Conservation (phyloP, 2,797 vertebrate genomes). For the Epinephelus malabaricus region DNA sequence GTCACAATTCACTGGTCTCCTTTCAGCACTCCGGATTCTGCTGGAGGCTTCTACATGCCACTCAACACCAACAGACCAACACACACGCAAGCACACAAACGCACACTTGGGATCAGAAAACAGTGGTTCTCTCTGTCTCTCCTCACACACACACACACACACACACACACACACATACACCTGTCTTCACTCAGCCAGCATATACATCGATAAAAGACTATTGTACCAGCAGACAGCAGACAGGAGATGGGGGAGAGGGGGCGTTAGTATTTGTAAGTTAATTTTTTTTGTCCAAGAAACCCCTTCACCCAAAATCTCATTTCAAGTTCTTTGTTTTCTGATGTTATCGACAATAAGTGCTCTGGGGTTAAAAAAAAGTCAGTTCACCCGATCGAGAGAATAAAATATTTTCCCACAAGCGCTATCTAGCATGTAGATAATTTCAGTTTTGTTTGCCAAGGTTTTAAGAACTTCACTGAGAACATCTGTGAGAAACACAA, state of each 20-base stretch:
- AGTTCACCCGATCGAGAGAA: background rate
- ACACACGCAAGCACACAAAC: background rate
- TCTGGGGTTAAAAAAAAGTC: background rate
- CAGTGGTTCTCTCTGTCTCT: conserved; percentile 22
- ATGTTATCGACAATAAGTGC: background rate
- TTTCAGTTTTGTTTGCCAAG: background rate
- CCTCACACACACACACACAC: conserved; percentile 10
- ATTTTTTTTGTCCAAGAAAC: background rate
- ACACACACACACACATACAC: conserved; percentile 46
- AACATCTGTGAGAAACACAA: background rate
- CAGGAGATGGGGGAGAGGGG: background rate
- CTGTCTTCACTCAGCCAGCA: conserved; percentile 63
- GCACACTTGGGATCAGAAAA: conserved; percentile 10
- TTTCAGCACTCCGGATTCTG: conserved; percentile 73
- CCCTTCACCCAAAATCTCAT: too few species aligned
- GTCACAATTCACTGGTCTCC: conserved; percentile 72
- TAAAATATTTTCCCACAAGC: background rate
- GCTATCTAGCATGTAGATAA: background rate
- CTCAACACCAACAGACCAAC: conserved; percentile 40
- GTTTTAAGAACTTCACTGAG: background rate
- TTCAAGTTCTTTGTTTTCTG: background rate
- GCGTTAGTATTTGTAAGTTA: background rate
- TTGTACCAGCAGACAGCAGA: conserved; percentile 18
- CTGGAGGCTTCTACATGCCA: conserved; percentile 57
- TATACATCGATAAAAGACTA: conserved; percentile 41